Evolutionary conservation across 1,140 invertebrate genomes (phyloP).

Genomic region (Drosophila varians): DNA sequence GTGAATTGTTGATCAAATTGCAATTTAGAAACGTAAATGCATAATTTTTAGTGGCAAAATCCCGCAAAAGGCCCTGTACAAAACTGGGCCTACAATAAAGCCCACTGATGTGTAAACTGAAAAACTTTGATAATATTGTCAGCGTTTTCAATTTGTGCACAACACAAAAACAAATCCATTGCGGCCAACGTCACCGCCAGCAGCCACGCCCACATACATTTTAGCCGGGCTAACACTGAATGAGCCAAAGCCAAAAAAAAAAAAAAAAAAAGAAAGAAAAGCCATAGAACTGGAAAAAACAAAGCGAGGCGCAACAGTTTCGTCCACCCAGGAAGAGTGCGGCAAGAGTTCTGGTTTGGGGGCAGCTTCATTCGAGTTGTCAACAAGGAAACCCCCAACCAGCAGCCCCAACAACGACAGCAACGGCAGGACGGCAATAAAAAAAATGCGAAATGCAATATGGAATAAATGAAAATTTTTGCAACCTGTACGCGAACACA

Average conservation of each 20-base stretch:
- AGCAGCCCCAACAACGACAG: slow-evolving; percentile 24
- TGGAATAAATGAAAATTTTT: slow-evolving; percentile 46
- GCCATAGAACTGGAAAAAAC: slow-evolving; percentile 27
- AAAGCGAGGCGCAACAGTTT: slow-evolving; percentile 77
- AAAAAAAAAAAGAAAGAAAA: not conserved
- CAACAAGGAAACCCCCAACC: slow-evolving; percentile 43
- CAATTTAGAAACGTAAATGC: slow-evolving; percentile 74
- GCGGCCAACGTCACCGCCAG: slow-evolving; percentile 50
- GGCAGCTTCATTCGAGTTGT: slow-evolving; percentile 44
- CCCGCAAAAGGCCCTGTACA: too few species aligned
- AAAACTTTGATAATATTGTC: slow-evolving; percentile 81
- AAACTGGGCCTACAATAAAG: slow-evolving; percentile 59
- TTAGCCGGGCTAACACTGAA: slow-evolving; percentile 21
- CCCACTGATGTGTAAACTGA: slow-evolving; percentile 82
- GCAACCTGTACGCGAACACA: slow-evolving; percentile 17
- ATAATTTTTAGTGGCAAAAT: slow-evolving; percentile 7
- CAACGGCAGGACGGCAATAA: slow-evolving; percentile 1
- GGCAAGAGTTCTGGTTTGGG: slow-evolving; percentile 12
- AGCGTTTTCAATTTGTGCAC: slow-evolving; percentile 76
- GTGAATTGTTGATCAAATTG: slow-evolving; percentile 78
- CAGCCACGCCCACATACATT: slow-evolving; percentile 45
- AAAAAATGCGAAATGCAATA: slow-evolving; percentile 47
- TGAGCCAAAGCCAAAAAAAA: slow-evolving; percentile 9
- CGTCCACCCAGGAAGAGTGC: slow-evolving; percentile 38
- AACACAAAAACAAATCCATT: slow-evolving; percentile 49